Conservation (phyloP, 2,888 invertebrate species). For the Epicampocera succincta region DNA sequence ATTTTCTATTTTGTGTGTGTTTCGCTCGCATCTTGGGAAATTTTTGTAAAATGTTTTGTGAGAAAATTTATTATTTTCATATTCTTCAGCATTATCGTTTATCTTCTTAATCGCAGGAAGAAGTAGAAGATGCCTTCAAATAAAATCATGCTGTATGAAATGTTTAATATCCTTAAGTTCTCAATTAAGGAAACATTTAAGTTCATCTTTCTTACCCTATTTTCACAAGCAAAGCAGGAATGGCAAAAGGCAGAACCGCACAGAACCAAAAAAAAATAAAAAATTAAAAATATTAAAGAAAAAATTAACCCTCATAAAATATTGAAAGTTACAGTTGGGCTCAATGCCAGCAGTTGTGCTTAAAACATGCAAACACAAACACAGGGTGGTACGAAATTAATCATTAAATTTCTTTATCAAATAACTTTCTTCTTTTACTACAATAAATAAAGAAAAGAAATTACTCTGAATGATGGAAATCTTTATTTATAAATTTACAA, state of each 20-base stretch:
- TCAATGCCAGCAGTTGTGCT: no score
- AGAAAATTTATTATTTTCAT: slow-evolving; percentile 56
- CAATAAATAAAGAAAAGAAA: no score
- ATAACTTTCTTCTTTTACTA: no score
- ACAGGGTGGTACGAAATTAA: no score
- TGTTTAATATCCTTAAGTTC: slow-evolving; percentile 61
- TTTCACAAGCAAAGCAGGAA: slow-evolving; percentile 17
- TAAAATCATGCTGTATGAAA: slow-evolving; percentile 47
- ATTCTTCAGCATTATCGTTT: slow-evolving; percentile 59
- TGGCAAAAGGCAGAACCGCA: neutral
- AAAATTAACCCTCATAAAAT: no score
- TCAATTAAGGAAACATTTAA: slow-evolving; percentile 11
- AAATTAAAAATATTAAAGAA: no score
- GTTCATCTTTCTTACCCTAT: slow-evolving; percentile 3
- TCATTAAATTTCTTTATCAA: no score
- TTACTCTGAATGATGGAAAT: no score
- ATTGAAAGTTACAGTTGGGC: no score
- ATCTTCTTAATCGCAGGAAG: slow-evolving; percentile 63
- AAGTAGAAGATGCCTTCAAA: slow-evolving; percentile 45
- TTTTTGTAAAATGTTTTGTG: slow-evolving; percentile 46
- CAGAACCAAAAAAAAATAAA: no score
- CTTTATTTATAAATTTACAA: no score
- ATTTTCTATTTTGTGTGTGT: neutral
- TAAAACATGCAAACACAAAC: no score
- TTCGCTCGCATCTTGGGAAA: neutral